These are phyloP conservation scores for Chaetogeoica ovagalla DNA, from an alignment of 2,888 invertebrate genomes.

Conservation along the genomic window DNA sequence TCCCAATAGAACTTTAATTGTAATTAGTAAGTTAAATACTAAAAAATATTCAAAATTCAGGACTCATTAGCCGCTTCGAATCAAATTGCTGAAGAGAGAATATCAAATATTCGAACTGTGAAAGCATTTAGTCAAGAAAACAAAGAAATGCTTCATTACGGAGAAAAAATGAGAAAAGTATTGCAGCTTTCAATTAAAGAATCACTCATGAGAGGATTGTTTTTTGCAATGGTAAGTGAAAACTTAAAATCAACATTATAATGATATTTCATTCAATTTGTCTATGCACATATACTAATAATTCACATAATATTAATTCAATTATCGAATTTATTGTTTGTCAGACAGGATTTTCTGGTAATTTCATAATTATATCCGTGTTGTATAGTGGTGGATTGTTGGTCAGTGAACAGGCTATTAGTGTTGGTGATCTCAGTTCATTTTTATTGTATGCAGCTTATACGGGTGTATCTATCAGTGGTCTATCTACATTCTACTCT, in stretches of 20 bases:
- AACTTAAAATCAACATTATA: slow-evolving; percentile 16
- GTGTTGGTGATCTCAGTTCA: slow-evolving; percentile 87
- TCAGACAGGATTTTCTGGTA: slow-evolving; percentile 85
- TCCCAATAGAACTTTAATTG: not conserved
- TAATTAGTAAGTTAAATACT: not conserved
- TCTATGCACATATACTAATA: not conserved
- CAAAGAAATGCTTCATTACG: slow-evolving; percentile 73
- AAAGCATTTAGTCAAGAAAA: slow-evolving; percentile 87
- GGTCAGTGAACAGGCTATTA: slow-evolving; percentile 76
- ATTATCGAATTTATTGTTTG: slow-evolving; percentile 54
- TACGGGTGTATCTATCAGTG: slow-evolving; percentile 86
- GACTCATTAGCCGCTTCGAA: slow-evolving; percentile 66
- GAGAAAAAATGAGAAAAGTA: slow-evolving; percentile 70
- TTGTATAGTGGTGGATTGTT: slow-evolving; percentile 89
- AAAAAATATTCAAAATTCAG: slow-evolving; percentile 61
- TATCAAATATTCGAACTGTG: slow-evolving; percentile 89
- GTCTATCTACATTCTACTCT: slow-evolving; percentile 89
- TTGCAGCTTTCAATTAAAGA: slow-evolving; percentile 82
- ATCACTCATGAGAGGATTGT: slow-evolving; percentile 81
- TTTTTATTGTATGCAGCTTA: slow-evolving; percentile 94
- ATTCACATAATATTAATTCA: not conserved
- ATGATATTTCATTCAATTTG: not conserved
- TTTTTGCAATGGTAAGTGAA: slow-evolving; percentile 80
- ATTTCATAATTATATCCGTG: slow-evolving; percentile 85
- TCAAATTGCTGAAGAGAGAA: slow-evolving; percentile 86